Evolutionary conservation across 2,113 vertebrate genomes (phyloP).

Genomic region (Osmerus mordax): DNA sequence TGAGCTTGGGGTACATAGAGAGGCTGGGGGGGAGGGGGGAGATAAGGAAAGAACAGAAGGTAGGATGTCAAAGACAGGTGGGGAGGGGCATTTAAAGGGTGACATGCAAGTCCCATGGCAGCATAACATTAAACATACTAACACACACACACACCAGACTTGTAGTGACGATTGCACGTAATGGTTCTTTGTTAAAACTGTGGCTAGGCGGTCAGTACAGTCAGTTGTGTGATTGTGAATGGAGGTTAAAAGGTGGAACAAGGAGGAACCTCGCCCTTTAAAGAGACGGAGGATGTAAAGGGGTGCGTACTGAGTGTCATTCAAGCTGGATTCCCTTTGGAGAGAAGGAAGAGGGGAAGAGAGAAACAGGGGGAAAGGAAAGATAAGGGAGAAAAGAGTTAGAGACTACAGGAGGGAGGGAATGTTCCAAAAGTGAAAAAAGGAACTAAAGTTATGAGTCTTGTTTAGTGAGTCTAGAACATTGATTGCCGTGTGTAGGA

Average conservation of each 20-base stretch:
- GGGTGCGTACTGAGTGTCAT: constrained; percentile 72
- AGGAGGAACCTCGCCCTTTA: constrained; percentile 53
- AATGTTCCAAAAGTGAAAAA: constrained; percentile 19
- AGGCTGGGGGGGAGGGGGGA: neutral
- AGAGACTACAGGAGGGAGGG: constrained; percentile 40
- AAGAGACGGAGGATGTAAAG: constrained; percentile 42
- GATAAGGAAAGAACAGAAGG: constrained; percentile 8
- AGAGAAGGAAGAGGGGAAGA: constrained; percentile 42
- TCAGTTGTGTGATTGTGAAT: neutral
- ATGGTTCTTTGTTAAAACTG: no score
- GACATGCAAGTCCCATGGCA: constrained; percentile 26
- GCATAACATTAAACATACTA: constrained; percentile 9
- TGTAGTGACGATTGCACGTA: no score
- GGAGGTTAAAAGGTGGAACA: neutral
- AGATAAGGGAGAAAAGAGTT: constrained; percentile 39
- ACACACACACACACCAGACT: no score
- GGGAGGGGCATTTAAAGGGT: constrained; percentile 10
- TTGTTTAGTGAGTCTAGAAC: neutral
- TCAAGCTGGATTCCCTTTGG: constrained; percentile 79
- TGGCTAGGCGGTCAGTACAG: neutral
- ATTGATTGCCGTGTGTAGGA: neutral
- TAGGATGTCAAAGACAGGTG: neutral
- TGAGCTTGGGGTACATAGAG: neutral
- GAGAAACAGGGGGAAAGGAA: constrained; percentile 14
- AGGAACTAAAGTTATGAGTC: constrained; percentile 19